phyloP scores from a whole-genome alignment of 2,888 invertebrate genomes.

The Xanthorhoe designata region DNA sequence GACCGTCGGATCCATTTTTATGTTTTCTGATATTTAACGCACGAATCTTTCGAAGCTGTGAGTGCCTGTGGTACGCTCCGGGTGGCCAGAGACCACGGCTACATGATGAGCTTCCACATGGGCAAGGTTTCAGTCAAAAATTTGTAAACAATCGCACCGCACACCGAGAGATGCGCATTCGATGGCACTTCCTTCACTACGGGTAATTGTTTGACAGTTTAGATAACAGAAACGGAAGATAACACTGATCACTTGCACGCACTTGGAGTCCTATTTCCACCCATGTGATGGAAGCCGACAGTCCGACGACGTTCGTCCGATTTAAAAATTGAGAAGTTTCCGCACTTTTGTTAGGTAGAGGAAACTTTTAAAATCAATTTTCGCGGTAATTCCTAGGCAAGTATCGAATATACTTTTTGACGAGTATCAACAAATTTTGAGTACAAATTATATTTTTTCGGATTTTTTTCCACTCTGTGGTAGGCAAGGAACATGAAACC shows the following conservation, averaged over 20 bases:
- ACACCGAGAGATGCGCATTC: conserved; percentile 51
- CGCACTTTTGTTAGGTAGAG: conserved; percentile 55
- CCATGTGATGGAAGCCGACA: conserved; percentile 59
- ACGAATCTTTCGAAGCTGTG: conserved; percentile 17
- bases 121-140: conserved; percentile 64
- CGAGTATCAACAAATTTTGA: conserved; percentile 41
- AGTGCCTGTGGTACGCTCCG: conserved; percentile 33
- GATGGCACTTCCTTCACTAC: conserved; percentile 53
- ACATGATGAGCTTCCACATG: conserved; percentile 67
- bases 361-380: conserved; percentile 65
- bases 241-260: conserved; percentile 46
- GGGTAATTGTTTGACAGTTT: conserved; percentile 50
- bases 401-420: conserved; percentile 32
- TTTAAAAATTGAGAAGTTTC: conserved; percentile 61
- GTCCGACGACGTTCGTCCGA: conserved; percentile 37
- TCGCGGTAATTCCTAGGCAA: conserved; percentile 55
- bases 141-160: conserved; percentile 70
- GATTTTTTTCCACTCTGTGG: conserved; percentile 62
- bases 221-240: conserved; percentile 44
- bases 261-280: conserved; percentile 48
- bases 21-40: conserved; percentile 16
- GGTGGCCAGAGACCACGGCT: conserved; percentile 54
- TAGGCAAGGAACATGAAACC: conserved; percentile 79
- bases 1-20: conserved; percentile 64
- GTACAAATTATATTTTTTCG: conserved; percentile 56